Evolutionary conservation across 2,888 invertebrate species (phyloP).

Genomic region (Sinelater perroti): DNA sequence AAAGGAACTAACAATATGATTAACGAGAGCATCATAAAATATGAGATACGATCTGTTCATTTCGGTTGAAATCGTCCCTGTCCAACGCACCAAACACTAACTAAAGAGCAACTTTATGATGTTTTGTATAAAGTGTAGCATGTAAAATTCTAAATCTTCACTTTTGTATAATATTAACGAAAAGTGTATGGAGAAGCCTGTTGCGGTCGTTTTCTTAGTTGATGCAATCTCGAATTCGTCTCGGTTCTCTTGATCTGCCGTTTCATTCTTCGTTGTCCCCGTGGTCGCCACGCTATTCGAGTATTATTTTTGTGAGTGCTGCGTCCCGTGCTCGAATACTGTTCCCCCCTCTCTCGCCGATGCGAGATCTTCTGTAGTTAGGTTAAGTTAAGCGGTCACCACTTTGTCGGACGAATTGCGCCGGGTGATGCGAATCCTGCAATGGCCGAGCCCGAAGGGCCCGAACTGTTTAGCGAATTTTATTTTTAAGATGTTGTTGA

Average conservation of each 20-base stretch:
- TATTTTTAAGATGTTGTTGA: slow-evolving; percentile 32
- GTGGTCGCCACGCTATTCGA: slow-evolving; percentile 9
- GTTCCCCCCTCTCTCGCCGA: too few species aligned
- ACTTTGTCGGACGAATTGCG: too few species aligned
- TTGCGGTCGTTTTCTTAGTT: slow-evolving; percentile 17
- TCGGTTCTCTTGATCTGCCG: slow-evolving; percentile 21
- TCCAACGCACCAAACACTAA: neutral
- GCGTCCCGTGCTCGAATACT: slow-evolving; percentile 12
- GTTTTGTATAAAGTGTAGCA: slow-evolving; percentile 22
- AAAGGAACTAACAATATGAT: too few species aligned
- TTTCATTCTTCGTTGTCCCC: too few species aligned
- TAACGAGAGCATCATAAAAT: too few species aligned
- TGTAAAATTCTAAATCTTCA: slow-evolving; percentile 25
- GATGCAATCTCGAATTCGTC: slow-evolving; percentile 30
- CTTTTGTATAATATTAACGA: slow-evolving; percentile 22
- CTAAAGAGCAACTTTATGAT: neutral
- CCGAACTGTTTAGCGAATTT: slow-evolving; percentile 19
- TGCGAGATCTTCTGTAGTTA: too few species aligned
- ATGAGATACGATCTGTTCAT: too few species aligned
- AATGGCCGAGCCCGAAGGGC: too few species aligned
- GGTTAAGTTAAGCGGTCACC: too few species aligned
- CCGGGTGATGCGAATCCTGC: too few species aligned
- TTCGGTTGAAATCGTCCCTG: too few species aligned
- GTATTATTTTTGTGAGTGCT: slow-evolving; percentile 11
- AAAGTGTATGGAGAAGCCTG: slow-evolving; percentile 9